Percentiles rank a stretch among this genome's conserved stretches.
Evolutionary conservation across 1,140 invertebrate genomes (phyloP).

Genomic region (Lepidurus apus): DNA sequence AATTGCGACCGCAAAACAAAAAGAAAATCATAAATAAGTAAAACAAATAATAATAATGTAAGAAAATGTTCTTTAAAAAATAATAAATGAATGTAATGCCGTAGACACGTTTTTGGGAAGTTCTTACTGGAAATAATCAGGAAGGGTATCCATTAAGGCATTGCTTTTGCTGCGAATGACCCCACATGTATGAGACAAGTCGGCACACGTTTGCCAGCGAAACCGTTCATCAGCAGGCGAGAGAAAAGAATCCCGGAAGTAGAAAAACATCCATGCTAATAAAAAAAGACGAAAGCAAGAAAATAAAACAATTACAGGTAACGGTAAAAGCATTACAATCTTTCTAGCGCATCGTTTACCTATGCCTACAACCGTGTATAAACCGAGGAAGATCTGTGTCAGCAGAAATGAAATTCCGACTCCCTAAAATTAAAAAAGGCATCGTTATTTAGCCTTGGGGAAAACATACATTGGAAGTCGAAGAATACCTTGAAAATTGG

Average conservation of each 20-base stretch:
- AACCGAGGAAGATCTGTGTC: constrained; percentile 70
- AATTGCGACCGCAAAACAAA: constrained; percentile 34
- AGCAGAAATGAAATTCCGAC: constrained; percentile 75
- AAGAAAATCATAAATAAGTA: not conserved
- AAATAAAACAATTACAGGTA: not conserved
- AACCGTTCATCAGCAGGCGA: constrained; percentile 66
- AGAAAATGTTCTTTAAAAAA: not conserved
- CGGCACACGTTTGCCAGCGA: constrained; percentile 64
- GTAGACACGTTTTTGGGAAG: too few relatives aligned
- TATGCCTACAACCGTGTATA: constrained; percentile 78
- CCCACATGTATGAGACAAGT: not conserved
- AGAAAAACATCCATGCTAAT: constrained; percentile 78
- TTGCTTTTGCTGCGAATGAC: not conserved
- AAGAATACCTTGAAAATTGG: constrained; percentile 70
- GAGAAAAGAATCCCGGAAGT: constrained; percentile 81
- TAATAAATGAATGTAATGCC: too few relatives aligned
- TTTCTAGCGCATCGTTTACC: not conserved
- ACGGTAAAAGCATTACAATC: not conserved
- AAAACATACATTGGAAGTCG: not conserved
- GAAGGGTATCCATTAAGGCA: constrained; percentile 56
- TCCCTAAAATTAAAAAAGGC: constrained; percentile 48
- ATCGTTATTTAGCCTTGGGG: not conserved
- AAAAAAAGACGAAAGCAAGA: not conserved
- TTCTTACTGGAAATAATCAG: constrained; percentile 57
- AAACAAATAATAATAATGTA: not conserved